Evolutionary conservation across 2,888 invertebrate genomes (phyloP).

Genomic region (Melinaea marsaeus): DNA sequence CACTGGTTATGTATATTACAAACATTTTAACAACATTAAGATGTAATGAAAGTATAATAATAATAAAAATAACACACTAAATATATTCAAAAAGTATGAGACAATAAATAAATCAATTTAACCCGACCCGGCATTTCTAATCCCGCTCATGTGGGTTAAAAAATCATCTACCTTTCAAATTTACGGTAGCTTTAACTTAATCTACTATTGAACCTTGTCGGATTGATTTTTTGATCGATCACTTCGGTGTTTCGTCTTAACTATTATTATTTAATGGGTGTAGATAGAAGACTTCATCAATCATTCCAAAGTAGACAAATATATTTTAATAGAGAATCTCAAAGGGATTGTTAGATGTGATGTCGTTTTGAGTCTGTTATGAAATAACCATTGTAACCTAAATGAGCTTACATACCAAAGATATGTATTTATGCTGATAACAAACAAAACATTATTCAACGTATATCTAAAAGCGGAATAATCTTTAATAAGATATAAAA

Average conservation of each 20-base stretch:
- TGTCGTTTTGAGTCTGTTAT: conserved; percentile 14
- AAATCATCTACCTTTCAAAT: conserved; percentile 43
- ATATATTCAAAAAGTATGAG: no score
- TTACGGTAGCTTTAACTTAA: conserved; percentile 68
- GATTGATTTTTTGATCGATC: conserved; percentile 76
- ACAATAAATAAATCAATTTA: no score
- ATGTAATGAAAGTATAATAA: no score
- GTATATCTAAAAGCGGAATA: conserved; percentile 23
- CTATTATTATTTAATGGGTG: conserved; percentile 75
- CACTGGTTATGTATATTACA: no score
- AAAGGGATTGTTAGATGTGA: conserved; percentile 32
- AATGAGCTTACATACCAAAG: neutral
- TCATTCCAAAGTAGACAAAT: conserved; percentile 56
- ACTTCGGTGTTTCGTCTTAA: conserved; percentile 59
- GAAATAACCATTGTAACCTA: conserved; percentile 6
- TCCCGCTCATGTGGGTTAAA: conserved; percentile 24
- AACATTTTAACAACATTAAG: no score
- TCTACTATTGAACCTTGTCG: conserved; percentile 64
- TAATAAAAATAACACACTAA: no score
- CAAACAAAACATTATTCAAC: conserved; percentile 24
- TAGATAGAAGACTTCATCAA: conserved; percentile 68
- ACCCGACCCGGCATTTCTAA: conserved; percentile 4
- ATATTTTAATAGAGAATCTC: conserved; percentile 57
- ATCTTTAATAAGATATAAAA: conserved; percentile 22
- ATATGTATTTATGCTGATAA: conserved; percentile 2